Conservation (phyloP, 2,797 vertebrate species). For the Cossypha heuglini region DNA sequence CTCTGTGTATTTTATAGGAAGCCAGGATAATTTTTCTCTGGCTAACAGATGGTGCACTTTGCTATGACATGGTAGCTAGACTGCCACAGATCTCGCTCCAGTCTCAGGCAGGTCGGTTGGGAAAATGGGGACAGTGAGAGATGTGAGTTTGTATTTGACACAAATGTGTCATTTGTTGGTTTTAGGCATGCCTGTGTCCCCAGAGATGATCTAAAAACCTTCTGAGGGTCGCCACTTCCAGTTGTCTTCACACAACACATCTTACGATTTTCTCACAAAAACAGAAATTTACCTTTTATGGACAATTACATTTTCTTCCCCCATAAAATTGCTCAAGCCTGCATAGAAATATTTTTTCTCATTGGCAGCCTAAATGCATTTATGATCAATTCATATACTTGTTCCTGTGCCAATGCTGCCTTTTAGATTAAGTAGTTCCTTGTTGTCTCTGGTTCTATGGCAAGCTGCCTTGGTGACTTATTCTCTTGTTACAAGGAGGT, state of each 20-base stretch:
- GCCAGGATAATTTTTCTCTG: background rate
- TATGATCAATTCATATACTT: background rate
- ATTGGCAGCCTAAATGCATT: background rate
- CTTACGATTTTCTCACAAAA: background rate
- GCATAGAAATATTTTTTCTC: background rate
- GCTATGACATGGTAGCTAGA: background rate
- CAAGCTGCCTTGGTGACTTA: background rate
- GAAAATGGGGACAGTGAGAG: background rate
- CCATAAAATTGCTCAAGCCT: background rate
- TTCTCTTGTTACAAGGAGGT: background rate
- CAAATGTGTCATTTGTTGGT: background rate
- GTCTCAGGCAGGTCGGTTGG: background rate
- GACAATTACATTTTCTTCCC: background rate
- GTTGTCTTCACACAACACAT: background rate
- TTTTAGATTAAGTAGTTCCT: background rate
- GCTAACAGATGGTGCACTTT: background rate
- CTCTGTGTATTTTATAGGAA: background rate
- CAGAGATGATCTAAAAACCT: background rate
- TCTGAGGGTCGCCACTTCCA: background rate
- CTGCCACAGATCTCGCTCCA: background rate
- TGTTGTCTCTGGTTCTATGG: background rate
- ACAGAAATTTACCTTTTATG: background rate
- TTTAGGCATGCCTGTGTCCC: background rate
- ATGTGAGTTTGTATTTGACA: background rate
- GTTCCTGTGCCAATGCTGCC: background rate